phyloP scores from a whole-genome alignment of 2,113 vertebrate species.

The Vidua macroura region DNA sequence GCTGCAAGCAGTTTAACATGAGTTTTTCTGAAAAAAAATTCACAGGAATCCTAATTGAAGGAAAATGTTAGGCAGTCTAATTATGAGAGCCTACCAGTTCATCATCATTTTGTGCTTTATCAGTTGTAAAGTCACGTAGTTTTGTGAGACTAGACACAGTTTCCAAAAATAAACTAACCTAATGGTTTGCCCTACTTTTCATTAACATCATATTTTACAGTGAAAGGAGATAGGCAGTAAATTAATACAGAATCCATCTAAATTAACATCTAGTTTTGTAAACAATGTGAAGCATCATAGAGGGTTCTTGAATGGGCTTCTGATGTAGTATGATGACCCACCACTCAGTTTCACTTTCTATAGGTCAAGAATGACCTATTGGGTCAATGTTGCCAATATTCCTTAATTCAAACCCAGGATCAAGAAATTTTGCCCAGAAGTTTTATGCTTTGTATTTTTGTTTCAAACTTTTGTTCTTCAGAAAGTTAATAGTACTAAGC shows the following conservation, averaged over 20 bases:
- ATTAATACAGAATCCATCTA: not conserved
- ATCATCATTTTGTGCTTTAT: not conserved
- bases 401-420: not conserved
- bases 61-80: not conserved
- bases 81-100: not conserved
- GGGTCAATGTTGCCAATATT: not conserved
- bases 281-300: not conserved
- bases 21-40: not conserved
- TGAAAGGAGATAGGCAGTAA: not conserved
- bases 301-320: not conserved
- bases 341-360: not conserved
- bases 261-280: not conserved
- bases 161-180: not conserved
- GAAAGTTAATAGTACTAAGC: not conserved
- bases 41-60: not conserved
- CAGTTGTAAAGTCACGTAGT: not conserved
- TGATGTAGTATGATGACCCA: accelerated
- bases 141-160: not conserved
- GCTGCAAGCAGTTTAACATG: not conserved
- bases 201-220: not conserved
- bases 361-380: not conserved
- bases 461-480: not conserved
- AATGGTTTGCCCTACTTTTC: not conserved
- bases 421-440: not conserved
- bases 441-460: not conserved